These are phyloP conservation scores for Neuroscelio doddi DNA, from an alignment of 2,888 invertebrate species.

Conservation along the genomic window DNA sequence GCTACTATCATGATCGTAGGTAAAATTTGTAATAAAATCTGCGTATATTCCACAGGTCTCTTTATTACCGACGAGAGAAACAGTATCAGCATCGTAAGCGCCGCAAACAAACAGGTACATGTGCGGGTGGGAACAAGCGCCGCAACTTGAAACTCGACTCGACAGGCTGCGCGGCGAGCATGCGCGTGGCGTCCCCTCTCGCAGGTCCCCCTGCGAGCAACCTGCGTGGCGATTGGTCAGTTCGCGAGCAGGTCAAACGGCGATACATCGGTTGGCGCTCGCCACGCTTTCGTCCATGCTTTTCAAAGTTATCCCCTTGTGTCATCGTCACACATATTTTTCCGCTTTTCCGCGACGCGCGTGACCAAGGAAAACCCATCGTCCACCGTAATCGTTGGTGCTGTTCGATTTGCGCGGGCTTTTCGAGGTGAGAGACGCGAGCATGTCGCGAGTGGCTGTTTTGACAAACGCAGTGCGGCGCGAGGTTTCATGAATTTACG, in stretches of 20 bases:
- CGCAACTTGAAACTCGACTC: too few relatives aligned
- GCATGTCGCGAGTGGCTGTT: constrained; percentile 10
- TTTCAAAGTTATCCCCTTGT: constrained; percentile 18
- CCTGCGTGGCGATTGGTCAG: constrained; percentile 40
- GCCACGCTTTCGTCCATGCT: constrained; percentile 19
- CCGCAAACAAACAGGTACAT: too few relatives aligned
- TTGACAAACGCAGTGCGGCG: constrained; percentile 3
- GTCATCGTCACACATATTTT: constrained; percentile 15
- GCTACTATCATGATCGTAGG: too few relatives aligned
- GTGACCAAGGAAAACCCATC: not conserved
- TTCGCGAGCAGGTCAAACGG: constrained; percentile 44
- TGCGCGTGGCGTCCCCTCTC: too few relatives aligned
- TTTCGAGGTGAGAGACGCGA: constrained; percentile 1
- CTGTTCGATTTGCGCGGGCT: constrained; percentile 13
- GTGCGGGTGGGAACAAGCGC: too few relatives aligned
- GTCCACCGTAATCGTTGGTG: not conserved
- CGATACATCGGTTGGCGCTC: constrained; percentile 34
- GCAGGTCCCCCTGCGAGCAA: constrained; percentile 16
- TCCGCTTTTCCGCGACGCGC: constrained; percentile 13
- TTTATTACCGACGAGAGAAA: too few relatives aligned
- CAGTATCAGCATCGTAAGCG: too few relatives aligned
- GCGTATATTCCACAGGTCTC: too few relatives aligned
- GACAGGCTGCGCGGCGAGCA: too few relatives aligned
- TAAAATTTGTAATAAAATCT: too few relatives aligned
- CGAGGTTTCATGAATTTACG: not conserved